Evolutionary conservation across 2,888 invertebrate genomes (phyloP), one percentile per base, ranked within the genome.

Genomic region (Diplazon laetatorius): DNA sequence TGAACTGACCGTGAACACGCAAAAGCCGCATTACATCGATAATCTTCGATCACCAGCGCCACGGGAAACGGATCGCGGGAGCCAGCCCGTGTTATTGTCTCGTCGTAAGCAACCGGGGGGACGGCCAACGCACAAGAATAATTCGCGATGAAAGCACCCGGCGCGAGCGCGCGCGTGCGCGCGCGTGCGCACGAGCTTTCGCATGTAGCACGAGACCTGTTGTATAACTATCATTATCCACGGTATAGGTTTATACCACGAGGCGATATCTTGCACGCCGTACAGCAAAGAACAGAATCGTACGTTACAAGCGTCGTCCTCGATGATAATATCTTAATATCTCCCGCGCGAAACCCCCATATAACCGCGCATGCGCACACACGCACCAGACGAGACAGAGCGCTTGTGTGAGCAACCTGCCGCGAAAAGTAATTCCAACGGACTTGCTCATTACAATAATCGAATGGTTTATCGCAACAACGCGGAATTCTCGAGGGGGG

Each of bases 181-280:
- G n/a, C n/a, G n/a, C n/a, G n/a, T 59, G 55, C 55, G 46, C 46
- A 30, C 48, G 39, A 39, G 37, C 39, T 69, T 35, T 76, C 72
- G 71, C 71, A 71, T 76, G 65, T 73, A 46, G 39, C 50, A 39
- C 71, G 62, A 52, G 42, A 66, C 62, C 70, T 55, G 78, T 76
- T 72, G 78, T 81, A 83, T 82, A 80, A 85, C 84, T 85, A 85
- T 85, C 84, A 85, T 85, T 84, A 84, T 57, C 71, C 63, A 10
- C 60, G 70, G 80, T 69, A 72, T n/a, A n/a, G n/a, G 70, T 81
- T 82, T 81, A 71, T 82, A 71, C 78, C n/a, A 66, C 73, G 69
- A 37, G 82, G 79, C 78, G 71, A 68, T 42, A 72, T 76, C 76
- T 76, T 76, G 63, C 83, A 76, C 76, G 80, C 46, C 71, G 62